Percentiles rank a stretch among this genome's conserved stretches.
phyloP scores from a whole-genome alignment of 2,888 invertebrate species.

The Fabriciana adippe region DNA sequence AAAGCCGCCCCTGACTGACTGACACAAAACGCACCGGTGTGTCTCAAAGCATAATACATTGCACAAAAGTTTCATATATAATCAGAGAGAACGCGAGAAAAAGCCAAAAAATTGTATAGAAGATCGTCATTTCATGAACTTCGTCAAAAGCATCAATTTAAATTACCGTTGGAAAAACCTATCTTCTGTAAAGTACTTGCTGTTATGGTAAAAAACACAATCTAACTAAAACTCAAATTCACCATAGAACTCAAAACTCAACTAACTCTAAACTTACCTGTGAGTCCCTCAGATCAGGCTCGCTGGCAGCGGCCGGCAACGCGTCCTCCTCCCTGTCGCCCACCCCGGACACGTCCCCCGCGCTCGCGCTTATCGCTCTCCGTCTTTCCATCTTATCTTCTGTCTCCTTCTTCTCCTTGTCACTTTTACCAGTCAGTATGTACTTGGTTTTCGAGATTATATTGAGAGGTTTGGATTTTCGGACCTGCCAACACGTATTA shows the following conservation, averaged over 20 bases:
- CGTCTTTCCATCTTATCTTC: conserved; percentile 48
- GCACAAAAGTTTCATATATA: too few species aligned
- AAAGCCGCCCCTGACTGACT: too few species aligned
- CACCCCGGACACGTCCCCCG: conserved; percentile 77
- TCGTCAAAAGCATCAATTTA: too few species aligned
- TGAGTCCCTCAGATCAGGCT: conserved; percentile 83
- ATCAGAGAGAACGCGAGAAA: too few species aligned
- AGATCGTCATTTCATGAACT: too few species aligned
- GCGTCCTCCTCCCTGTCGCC: conserved; percentile 54
- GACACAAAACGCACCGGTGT: too few species aligned
- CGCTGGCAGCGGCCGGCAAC: conserved; percentile 83
- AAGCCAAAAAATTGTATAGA: too few species aligned
- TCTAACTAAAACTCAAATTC: neutral
- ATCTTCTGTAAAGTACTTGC: too few species aligned
- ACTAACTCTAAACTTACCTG: conserved; percentile 55
- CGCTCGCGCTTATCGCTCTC: conserved; percentile 61
- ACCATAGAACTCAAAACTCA: neutral
- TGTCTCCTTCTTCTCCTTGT: conserved; percentile 44
- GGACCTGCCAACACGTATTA: conserved; percentile 51
- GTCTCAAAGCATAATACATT: too few species aligned
- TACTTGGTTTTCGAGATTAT: conserved; percentile 64
- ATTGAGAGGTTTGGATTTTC: conserved; percentile 69
- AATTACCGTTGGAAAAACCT: too few species aligned
- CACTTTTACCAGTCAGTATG: conserved; percentile 59
- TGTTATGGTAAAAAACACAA: too few species aligned